Base-by-base conservation (phyloP, 2,797 vertebrate genomes). In the Eremophila alpestris region DNA sequence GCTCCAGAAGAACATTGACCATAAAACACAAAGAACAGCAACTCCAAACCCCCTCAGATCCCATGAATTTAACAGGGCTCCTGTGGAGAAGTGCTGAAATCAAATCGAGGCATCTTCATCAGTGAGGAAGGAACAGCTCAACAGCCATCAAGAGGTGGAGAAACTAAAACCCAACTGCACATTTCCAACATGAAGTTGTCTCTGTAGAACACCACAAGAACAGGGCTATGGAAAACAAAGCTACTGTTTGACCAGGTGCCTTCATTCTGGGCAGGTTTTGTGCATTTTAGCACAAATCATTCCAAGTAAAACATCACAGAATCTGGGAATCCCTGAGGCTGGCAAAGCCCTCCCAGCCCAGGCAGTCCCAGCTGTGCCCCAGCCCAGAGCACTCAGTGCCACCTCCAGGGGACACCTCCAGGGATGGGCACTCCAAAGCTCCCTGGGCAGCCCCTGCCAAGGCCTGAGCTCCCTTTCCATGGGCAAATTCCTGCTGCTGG, bases 341-440 rank as follows among this genome's bases (percentile, higher is more conserved):
- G 58, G 76, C 1, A 40, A 38, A 65, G 23, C 5, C 13, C 59
- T 58, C 38, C 51, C 16, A 64, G 51, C 6, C 5, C 51, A 27
- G 0, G 0, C 0, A 49, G 11, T 2, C 5, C 64, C 2, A 67
- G 13, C 40, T 40, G 63, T 46, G 40, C 9, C 68, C 10, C 71
- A 38, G 79, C 79, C 67, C 79, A 62, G 79, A 54, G 58, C 80
- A 1, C 63, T 54, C 5, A 77, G 73, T 69, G 83, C 63, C 83
- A 77, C 48, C 5, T 19, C 46, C 82, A 67, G 52, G 10, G 5
- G 59, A 1, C 71, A 32, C 82, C 70, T 51, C 2, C 71, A 85
- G 83, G 71, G 71, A 16, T 52, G 83, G 83, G 62, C 6, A 62
- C 64, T 69, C 1, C 73, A 24, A n/a, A 38, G 3, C 71, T 68